These are phyloP conservation scores for Polydrusus pterygomalis DNA, from an alignment of 2,888 invertebrate genomes.

Conservation along the genomic window DNA sequence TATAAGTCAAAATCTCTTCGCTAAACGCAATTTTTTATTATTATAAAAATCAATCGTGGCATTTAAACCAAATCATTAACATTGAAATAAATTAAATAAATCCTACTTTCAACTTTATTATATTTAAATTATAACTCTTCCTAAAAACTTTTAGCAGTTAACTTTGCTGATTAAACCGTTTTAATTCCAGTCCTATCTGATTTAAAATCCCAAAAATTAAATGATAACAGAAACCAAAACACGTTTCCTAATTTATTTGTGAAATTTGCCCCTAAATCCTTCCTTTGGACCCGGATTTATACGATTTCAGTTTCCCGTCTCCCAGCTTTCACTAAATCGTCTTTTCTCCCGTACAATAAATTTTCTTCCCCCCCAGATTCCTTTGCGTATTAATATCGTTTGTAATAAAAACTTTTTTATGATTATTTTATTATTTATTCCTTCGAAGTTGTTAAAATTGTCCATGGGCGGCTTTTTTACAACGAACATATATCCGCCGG, in stretches of 20 bases:
- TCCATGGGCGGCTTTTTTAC: slow-evolving; percentile 31
- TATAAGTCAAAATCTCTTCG: too few relatives aligned
- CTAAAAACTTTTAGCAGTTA: not conserved
- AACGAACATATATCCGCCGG: slow-evolving; percentile 28
- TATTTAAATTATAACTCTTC: too few relatives aligned
- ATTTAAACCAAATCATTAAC: too few relatives aligned
- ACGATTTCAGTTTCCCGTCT: slow-evolving; percentile 28
- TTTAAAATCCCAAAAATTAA: slow-evolving; percentile 26
- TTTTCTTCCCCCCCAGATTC: slow-evolving; percentile 33
- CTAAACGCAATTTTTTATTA: too few relatives aligned
- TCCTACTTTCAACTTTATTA: too few relatives aligned
- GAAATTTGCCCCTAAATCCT: slow-evolving; percentile 30
- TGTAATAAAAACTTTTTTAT: slow-evolving; percentile 50
- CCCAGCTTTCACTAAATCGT: slow-evolving; percentile 38
- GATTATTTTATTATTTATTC: slow-evolving; percentile 45
- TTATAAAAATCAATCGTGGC: too few relatives aligned
- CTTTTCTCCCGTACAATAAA: slow-evolving; percentile 31
- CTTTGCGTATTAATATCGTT: slow-evolving; percentile 48
- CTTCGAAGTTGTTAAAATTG: slow-evolving; percentile 39
- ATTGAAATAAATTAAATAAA: too few relatives aligned
- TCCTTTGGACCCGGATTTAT: slow-evolving; percentile 26
- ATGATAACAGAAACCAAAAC: slow-evolving; percentile 40
- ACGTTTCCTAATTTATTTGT: slow-evolving; percentile 47
- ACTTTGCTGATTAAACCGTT: not conserved
- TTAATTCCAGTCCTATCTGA: not conserved